A percentile compares a stretch with the other conserved stretches of the same genome.
Evolutionary conservation across 2,113 vertebrate genomes (phyloP).

Genomic region (Setophaga coronata): DNA sequence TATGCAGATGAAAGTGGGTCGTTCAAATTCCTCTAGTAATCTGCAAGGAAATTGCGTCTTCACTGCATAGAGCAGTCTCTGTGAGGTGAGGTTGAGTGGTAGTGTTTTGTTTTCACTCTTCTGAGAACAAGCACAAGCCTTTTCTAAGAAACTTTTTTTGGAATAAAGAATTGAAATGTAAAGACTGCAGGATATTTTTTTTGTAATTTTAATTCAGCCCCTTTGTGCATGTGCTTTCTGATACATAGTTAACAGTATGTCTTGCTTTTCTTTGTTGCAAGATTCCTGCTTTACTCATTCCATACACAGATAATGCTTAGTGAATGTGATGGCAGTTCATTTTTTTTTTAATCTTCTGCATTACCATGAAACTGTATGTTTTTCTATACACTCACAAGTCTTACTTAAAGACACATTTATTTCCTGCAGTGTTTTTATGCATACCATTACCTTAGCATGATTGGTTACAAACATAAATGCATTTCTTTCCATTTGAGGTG

Average conservation of each 20-base stretch:
- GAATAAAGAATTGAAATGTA: neutral
- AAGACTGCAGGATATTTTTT: neutral
- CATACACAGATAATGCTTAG: neutral
- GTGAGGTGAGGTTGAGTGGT: neutral
- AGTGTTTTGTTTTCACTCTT: neutral
- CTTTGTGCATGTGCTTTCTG: slow-evolving; percentile 56
- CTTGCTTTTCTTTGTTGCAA: slow-evolving; percentile 9
- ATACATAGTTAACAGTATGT: neutral
- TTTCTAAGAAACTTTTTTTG: neutral
- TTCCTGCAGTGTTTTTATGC: neutral
- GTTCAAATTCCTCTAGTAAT: neutral
- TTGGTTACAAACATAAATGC: neutral
- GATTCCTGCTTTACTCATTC: slow-evolving; percentile 35
- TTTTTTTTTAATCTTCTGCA: neutral
- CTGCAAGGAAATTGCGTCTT: neutral
- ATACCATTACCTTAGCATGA: neutral
- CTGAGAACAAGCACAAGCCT: neutral
- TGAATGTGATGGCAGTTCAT: neutral
- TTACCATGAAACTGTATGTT: neutral
- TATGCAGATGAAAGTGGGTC: neutral
- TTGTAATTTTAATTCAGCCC: slow-evolving; percentile 36
- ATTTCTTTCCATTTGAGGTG: neutral
- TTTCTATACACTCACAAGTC: neutral
- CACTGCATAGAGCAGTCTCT: neutral
- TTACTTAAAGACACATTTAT: neutral